phyloP scores from a whole-genome alignment of 2,888 invertebrate genomes.

The Melinopterus prodromus region DNA sequence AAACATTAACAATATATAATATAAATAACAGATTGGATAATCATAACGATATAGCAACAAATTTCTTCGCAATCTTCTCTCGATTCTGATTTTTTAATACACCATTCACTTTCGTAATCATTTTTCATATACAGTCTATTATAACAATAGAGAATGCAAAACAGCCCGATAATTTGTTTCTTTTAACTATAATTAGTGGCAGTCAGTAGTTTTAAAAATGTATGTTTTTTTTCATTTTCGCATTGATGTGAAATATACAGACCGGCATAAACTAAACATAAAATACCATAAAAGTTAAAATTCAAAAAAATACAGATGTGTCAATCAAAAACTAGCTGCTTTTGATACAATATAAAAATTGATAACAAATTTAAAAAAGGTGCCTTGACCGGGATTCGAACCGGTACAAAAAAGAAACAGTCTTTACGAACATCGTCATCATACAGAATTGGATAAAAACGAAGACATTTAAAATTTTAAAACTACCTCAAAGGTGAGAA shows the following conservation, averaged over 20 bases:
- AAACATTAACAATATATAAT: slow-evolving; percentile 49
- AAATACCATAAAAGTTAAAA: slow-evolving; percentile 4
- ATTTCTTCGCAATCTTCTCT: slow-evolving; percentile 45
- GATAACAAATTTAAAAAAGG: too few relatives aligned
- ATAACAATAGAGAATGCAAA: slow-evolving; percentile 5
- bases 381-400: too few relatives aligned
- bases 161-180: slow-evolving; percentile 16
- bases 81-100: slow-evolving; percentile 16
- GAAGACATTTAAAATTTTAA: slow-evolving; percentile 33
- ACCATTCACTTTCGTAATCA: slow-evolving; percentile 15
- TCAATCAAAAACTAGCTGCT: slow-evolving; percentile 13
- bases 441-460: slow-evolving; percentile 16
- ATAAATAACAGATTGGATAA: slow-evolving; percentile 39
- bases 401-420: too few relatives aligned
- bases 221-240: slow-evolving; percentile 20
- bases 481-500: slow-evolving; percentile 38
- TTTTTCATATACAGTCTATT: background rate
- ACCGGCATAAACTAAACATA: slow-evolving; percentile 16
- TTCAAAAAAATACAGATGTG: slow-evolving; percentile 6
- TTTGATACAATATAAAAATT: too few relatives aligned
- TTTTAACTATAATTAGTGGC: slow-evolving; percentile 34
- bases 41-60: slow-evolving; percentile 58
- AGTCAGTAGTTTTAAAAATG: slow-evolving; percentile 39
- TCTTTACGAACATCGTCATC: background rate
- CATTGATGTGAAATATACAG: slow-evolving; percentile 27